Evolutionary conservation across 2,797 vertebrate species (phyloP).

Genomic region (Falco novaeseelandiae): DNA sequence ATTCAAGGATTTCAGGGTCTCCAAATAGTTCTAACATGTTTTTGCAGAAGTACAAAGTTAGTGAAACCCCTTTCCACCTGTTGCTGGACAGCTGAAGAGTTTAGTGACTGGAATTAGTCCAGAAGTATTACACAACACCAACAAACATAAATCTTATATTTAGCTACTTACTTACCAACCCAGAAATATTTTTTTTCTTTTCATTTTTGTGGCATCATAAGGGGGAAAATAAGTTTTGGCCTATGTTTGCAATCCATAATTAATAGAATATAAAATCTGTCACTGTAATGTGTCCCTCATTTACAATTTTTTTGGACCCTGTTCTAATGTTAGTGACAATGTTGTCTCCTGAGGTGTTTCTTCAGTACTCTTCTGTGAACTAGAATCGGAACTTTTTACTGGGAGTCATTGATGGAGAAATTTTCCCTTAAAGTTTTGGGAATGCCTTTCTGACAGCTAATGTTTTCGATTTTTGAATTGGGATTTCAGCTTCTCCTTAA

Average conservation of each 20-base stretch:
- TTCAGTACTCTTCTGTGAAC: background rate
- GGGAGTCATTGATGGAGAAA: background rate
- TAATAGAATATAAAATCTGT: background rate
- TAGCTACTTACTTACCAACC: slow-evolving; percentile 13
- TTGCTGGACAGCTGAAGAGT: slow-evolving; percentile 51
- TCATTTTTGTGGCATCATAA: background rate
- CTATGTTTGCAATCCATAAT: background rate
- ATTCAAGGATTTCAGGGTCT: background rate
- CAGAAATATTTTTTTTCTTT: background rate
- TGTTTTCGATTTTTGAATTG: background rate
- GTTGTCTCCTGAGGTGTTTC: background rate
- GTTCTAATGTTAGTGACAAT: background rate
- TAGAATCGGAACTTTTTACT: background rate
- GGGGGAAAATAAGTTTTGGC: background rate
- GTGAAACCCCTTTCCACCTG: slow-evolving; percentile 41
- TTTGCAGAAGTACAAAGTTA: slow-evolving; percentile 3
- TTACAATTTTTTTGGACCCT: background rate
- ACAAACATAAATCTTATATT: slow-evolving; percentile 24
- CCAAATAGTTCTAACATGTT: background rate
- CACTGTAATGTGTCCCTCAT: fast-evolving
- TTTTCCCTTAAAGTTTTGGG: background rate
- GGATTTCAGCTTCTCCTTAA: background rate
- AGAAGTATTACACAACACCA: slow-evolving; percentile 42
- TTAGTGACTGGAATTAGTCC: slow-evolving; percentile 32
- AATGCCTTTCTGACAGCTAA: background rate